A percentile compares a stretch with the other conserved stretches of the same genome.
Evolutionary conservation across 2,888 invertebrate genomes (phyloP).

Genomic region (Drosophila robusta): DNA sequence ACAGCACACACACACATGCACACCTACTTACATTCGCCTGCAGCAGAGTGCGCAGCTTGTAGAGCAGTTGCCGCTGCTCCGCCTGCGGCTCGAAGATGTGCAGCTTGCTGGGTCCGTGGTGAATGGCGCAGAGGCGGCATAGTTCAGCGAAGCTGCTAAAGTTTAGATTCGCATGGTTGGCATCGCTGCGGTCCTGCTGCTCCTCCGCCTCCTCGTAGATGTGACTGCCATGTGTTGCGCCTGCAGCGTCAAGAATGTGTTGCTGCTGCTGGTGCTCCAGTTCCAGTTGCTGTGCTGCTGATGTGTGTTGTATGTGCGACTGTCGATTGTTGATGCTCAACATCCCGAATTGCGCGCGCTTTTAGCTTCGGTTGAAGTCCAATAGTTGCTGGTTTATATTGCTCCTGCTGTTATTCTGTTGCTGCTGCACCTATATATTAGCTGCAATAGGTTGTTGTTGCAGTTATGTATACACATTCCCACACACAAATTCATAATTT

Average conservation of each 20-base stretch:
- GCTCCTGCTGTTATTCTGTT: not conserved
- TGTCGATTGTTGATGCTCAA: constrained; percentile 75
- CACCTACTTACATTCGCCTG: constrained; percentile 88
- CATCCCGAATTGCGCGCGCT: constrained; percentile 72
- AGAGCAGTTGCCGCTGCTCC: constrained; percentile 89
- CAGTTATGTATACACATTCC: constrained; percentile 17
- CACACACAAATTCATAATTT: constrained; percentile 4
- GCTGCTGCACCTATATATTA: constrained; percentile 19
- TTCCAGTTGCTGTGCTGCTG: constrained; percentile 48
- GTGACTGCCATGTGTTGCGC: constrained; percentile 62
- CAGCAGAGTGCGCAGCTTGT: constrained; percentile 89
- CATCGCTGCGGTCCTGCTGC: constrained; percentile 50
- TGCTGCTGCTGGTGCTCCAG: constrained; percentile 70
- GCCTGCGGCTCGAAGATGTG: constrained; percentile 90
- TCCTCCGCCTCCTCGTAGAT: constrained; percentile 80
- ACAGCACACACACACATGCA: not conserved
- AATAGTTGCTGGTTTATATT: not conserved
- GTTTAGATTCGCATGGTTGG: constrained; percentile 86
- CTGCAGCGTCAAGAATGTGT: constrained; percentile 10
- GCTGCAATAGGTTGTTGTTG: constrained; percentile 16
- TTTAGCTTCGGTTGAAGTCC: not conserved
- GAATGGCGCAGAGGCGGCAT: constrained; percentile 89
- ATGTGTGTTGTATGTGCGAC: constrained; percentile 42
- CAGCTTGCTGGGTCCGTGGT: constrained; percentile 89
- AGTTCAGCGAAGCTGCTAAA: constrained; percentile 89